Base-by-base conservation (phyloP, 2,888 invertebrate genomes). In the Dione vanillae region DNA sequence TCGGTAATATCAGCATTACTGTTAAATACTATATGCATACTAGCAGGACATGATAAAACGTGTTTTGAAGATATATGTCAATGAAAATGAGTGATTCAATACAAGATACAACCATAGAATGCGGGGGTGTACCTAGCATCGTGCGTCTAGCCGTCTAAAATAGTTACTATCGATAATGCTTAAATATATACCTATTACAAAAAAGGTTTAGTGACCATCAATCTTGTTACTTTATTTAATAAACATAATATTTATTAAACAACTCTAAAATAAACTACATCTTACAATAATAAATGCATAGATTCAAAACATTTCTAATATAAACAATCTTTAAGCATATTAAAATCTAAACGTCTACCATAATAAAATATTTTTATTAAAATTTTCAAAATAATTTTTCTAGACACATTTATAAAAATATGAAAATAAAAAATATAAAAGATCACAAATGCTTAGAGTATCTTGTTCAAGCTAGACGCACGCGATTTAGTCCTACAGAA, bases 241-340 rank as follows among this genome's bases (percentile, higher is more conserved):
- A 35, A 52, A 41, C 19, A 14, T 45, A 52, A 52, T 62, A 52
- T 59, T 54, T 45, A 54, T 61, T 62, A 37, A 68, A 47, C 11
- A 16, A 43, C 45, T 54, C 35, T 54, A 62, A 54, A 62, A 64
- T 69, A 69, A 40, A 40, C 49, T 64, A 68, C n/a, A 11, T 58
- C 69, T 69, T 69, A 72, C 58, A 69, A 69, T 72, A 72, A 72
- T 72, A 72, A 72, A 72, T 72, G 72, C 72, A 64, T 64, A 62
- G 41, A 65, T 61, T 43, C 37, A 68, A 64, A 49, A 19, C 19
- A 49, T 59, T 59, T 37, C 49, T 64, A 35, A 49, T 49, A 35
- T 54, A 37, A 27, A 45, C 2, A 47, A 62, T 16, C 35, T 16
- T n/a, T 49, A 19, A 37, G 49, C 35, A 47, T 11, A 49, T 64